These are phyloP conservation scores for Etheostoma nigrum DNA, from an alignment of 2,797 vertebrate species.

Conservation along the genomic window DNA sequence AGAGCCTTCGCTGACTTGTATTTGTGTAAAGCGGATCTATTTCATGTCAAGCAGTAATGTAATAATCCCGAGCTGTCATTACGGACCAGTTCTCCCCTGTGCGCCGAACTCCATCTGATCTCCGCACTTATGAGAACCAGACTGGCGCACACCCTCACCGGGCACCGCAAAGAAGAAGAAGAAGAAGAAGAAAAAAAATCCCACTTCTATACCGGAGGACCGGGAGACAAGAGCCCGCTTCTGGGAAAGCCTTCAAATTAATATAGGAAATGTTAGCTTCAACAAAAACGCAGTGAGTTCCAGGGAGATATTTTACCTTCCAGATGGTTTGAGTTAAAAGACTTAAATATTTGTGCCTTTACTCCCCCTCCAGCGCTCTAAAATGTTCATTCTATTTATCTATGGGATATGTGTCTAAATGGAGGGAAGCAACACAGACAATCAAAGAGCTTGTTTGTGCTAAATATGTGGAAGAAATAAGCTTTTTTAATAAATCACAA, in stretches of 20 bases:
- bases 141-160: conserved; percentile 71
- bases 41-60: conserved; percentile 88
- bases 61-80: conserved; percentile 89
- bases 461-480: not conserved
- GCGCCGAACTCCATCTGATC: conserved; percentile 82
- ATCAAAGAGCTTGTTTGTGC: conserved; percentile 43
- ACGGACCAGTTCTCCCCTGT: conserved; percentile 73
- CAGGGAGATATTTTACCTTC: conserved; percentile 69
- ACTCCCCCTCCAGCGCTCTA: conserved; percentile 51
- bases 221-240: conserved; percentile 71
- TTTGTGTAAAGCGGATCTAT: conserved; percentile 88
- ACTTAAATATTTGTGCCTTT: conserved; percentile 81
- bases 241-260: conserved; percentile 80
- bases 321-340: conserved; percentile 81
- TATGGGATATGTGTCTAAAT: conserved; percentile 44
- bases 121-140: conserved; percentile 85
- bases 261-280: conserved; percentile 85
- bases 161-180: conserved; percentile 48
- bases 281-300: conserved; percentile 70
- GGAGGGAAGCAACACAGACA: conserved; percentile 42
- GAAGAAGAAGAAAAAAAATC: conserved; percentile 8
- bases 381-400: conserved; percentile 68
- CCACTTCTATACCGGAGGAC: conserved; percentile 58
- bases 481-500: not conserved
- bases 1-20: conserved; percentile 82